Evolutionary conservation across 2,888 invertebrate genomes (phyloP).

Genomic region (Pinctada fucata): DNA sequence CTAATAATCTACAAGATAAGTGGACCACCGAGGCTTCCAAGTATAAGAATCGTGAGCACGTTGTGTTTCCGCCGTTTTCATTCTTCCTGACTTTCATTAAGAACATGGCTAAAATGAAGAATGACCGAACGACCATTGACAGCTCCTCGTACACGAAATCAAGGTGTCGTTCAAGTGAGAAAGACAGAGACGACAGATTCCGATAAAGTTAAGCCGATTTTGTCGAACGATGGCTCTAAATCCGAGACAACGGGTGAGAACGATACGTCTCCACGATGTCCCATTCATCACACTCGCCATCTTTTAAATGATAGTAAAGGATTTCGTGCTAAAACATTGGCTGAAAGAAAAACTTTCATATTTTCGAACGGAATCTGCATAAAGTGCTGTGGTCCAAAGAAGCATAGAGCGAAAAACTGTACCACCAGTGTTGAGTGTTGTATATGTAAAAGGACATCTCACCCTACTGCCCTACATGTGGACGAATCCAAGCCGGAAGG

Average conservation of each 20-base stretch:
- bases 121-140: background rate
- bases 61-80: conserved; percentile 7
- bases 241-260: background rate
- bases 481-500: background rate
- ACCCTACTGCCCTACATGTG: conserved; percentile 13
- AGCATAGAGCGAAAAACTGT: conserved; percentile 16
- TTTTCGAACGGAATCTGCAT: conserved; percentile 1
- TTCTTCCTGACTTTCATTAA: conserved; percentile 5
- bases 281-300: conserved; percentile 13
- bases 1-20: background rate
- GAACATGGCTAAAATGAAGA: conserved; percentile 14
- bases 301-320: conserved; percentile 10
- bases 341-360: conserved; percentile 6
- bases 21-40: conserved; percentile 6
- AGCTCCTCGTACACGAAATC: background rate
- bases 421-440: conserved; percentile 6
- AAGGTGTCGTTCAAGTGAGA: background rate
- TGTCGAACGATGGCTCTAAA: background rate
- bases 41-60: background rate
- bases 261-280: conserved; percentile 12
- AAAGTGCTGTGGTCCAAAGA: conserved; percentile 6
- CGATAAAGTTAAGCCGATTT: background rate
- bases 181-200: background rate
- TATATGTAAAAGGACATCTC: conserved; percentile 1
- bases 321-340: background rate